Evolutionary conservation across 2,113 vertebrate genomes (phyloP).

Genomic region (Microtus ochrogaster): DNA sequence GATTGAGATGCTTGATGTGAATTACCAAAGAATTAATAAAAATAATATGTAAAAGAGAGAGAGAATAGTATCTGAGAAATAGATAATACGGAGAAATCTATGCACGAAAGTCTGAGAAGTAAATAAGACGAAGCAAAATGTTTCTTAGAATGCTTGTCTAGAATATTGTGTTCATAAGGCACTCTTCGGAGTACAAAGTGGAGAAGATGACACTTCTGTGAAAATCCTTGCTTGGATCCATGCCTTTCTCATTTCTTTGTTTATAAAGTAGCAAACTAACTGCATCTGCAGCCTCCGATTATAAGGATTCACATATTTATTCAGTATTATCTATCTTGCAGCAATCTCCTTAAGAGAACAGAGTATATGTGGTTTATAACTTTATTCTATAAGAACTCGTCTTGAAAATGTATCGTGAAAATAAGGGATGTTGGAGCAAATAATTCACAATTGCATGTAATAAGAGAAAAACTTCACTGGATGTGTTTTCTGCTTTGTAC

Average conservation of each 20-base stretch:
- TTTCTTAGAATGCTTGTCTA: slow-evolving; percentile 24
- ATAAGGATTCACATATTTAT: not conserved
- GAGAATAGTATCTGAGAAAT: slow-evolving; percentile 20
- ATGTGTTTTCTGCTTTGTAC: not conserved
- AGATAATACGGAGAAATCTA: slow-evolving; percentile 46
- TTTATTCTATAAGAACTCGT: slow-evolving; percentile 59
- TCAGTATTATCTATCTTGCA: not conserved
- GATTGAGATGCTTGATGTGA: not conserved
- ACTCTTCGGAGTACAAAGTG: not conserved
- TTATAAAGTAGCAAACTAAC: not conserved
- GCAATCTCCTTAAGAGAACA: not conserved
- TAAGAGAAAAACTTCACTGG: not conserved
- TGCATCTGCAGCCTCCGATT: not conserved
- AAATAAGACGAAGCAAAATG: slow-evolving; percentile 18
- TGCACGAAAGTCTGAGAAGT: slow-evolving; percentile 6
- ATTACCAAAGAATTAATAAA: not conserved
- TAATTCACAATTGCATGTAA: not conserved
- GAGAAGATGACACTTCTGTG: slow-evolving; percentile 41
- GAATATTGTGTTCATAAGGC: slow-evolving; percentile 43
- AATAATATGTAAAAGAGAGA: not conserved
- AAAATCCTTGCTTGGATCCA: slow-evolving; percentile 56
- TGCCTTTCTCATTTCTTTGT: slow-evolving; percentile 18
- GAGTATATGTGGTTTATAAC: not conserved
- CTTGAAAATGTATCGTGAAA: not conserved
- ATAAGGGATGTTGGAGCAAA: not conserved